Evolutionary conservation across 2,888 invertebrate genomes (phyloP), one percentile per base, ranked within the genome.

Genomic region (Mesodorylaimus sp.): DNA sequence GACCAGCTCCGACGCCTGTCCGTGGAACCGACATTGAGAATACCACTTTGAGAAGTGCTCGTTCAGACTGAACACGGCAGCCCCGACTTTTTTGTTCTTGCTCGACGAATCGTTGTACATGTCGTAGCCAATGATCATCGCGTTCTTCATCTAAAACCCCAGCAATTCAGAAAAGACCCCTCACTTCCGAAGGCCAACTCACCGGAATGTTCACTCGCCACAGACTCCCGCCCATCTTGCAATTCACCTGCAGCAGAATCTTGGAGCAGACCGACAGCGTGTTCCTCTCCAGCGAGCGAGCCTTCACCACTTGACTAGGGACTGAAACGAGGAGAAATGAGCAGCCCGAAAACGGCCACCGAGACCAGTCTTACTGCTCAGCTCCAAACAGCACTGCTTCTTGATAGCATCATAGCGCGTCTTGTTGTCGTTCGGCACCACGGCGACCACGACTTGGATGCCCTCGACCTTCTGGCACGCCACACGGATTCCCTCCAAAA

Each of bases 191-290:
- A n/a, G n/a, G n/a, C n/a, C n/a, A n/a, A 24, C 46, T 36, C 46
- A 78, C 52, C 0, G 84, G 83, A 29, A 83, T 72, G 0, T 76
- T 73, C 0, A 86, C 75, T 1, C 75, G 71, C 89, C 89, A 91
- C 0, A 88, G 83, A 0, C 82, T 79, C 0, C 89, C 91, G 21
- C 89, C 88, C 29, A 91, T 67, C 71, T 93, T 95, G 60, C 86
- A 85, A 65, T 84, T 85, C 57, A 95, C 76, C 64, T 95, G 93
- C 19, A 93, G 82, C 0, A 82, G 83, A 0, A 93, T 78, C 71
- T 93, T 93, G 0, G 87, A 86, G 0, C 83, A 84, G 41, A 91
- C 80, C 0, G 83, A 81, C 77, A 81, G 78, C 55, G 69, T 59
- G 62, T 78, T 80, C 56, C 74, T 72, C 0, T 71, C 69, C 53